phyloP scores from a whole-genome alignment of 2,888 invertebrate species.

The Hedya salicella region DNA sequence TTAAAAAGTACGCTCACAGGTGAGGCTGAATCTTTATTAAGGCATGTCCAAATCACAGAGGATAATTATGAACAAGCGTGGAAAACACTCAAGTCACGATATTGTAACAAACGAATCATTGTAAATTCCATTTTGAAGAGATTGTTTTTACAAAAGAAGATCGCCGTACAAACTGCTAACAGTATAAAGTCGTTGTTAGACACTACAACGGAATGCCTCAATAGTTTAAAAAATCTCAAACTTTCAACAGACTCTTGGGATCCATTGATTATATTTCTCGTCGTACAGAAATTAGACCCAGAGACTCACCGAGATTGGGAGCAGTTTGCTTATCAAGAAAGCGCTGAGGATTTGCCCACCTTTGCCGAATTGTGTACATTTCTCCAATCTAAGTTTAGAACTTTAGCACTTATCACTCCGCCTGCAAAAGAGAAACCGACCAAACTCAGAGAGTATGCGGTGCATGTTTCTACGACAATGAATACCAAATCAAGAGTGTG shows the following conservation, averaged over 20 bases:
- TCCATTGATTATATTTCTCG: conserved; percentile 8
- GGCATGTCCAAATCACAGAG: conserved; percentile 2
- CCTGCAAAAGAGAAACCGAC: neutral
- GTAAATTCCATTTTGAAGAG: conserved; percentile 5
- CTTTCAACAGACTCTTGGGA: conserved; percentile 29
- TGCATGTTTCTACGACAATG: conserved; percentile 1
- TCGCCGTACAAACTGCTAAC: conserved; percentile 25
- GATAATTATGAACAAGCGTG: conserved; percentile 36
- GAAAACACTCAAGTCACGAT: conserved; percentile 34
- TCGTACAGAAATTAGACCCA: conserved; percentile 11
- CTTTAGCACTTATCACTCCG: conserved; percentile 36
- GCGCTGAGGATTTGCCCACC: conserved; percentile 11
- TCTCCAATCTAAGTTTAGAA: conserved; percentile 44
- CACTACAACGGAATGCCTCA: conserved; percentile 40
- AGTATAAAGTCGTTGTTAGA: conserved; percentile 41
- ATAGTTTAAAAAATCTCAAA: conserved; percentile 44
- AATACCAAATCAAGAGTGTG: conserved; percentile 16
- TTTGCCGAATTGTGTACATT: conserved; percentile 30
- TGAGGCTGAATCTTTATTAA: conserved; percentile 9
- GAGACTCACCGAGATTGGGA: conserved; percentile 17
- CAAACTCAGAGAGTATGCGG: conserved; percentile 3
- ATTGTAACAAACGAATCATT: conserved; percentile 18
- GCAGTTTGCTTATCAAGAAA: conserved; percentile 4
- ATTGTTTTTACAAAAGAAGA: conserved; percentile 39
- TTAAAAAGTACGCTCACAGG: conserved; percentile 24